These are phyloP conservation scores for Hylyphantes graminicola DNA, from an alignment of 1,140 invertebrate genomes.

Conservation along the genomic window DNA sequence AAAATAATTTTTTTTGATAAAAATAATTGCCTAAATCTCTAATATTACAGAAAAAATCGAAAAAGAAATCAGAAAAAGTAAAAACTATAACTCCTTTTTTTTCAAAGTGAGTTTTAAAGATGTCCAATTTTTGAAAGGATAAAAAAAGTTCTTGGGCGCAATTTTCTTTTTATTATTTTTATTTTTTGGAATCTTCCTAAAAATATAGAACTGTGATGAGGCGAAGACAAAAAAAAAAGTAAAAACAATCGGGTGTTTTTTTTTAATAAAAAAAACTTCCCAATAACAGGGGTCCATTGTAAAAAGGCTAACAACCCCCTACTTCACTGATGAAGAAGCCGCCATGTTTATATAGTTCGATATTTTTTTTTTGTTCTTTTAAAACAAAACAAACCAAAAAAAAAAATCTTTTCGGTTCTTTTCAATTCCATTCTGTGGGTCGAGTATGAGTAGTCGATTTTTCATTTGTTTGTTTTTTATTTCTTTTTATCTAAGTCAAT, in stretches of 20 bases:
- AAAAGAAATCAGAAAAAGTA: not conserved
- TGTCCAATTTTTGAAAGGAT: no score
- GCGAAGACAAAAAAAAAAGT: not conserved
- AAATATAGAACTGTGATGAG: no score
- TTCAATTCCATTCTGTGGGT: constrained; percentile 2
- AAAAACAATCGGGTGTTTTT: not conserved
- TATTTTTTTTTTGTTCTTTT: no score
- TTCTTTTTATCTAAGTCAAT: constrained; percentile 13
- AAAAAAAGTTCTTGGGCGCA: no score
- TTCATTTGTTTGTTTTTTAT: constrained; percentile 4
- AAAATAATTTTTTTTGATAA: not conserved
- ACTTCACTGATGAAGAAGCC: constrained; percentile 18
- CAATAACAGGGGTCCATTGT: constrained; percentile 22
- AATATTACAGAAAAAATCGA: not conserved
- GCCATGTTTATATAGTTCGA: constrained; percentile 25
- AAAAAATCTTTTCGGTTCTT: constrained; percentile 5
- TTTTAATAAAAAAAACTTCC: not conserved
- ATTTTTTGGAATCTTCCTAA: no score
- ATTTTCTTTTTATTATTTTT: no score
- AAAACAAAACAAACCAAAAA: constrained; percentile 1
- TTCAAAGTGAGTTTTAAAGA: not conserved
- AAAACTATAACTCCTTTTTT: not conserved
- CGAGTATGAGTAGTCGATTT: not conserved
- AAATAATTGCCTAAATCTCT: not conserved
- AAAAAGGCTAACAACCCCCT: constrained; percentile 8